Base-by-base conservation (phyloP, 2,888 invertebrate species). In the Exephanes ischioxanthus region DNA sequence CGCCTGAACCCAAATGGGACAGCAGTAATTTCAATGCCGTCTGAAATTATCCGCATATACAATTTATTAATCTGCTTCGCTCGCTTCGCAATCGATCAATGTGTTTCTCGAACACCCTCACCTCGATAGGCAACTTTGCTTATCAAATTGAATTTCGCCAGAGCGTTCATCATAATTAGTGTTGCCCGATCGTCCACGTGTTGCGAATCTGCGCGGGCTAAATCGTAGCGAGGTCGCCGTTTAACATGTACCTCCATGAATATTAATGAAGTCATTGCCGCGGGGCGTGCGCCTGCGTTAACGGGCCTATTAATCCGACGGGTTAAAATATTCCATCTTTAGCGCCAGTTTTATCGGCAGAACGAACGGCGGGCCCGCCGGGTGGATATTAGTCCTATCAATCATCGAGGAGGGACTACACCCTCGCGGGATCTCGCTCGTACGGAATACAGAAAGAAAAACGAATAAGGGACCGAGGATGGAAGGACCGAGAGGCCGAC, bases 251-350 rank as follows among this genome's bases (percentile, higher is more conserved):
- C 41, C 63, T 70, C 83, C 83, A 93, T 94, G 93, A 94, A 93
- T 94, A 93, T 93, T 93, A 93, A 94, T 93, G 92, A 90, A 93
- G 93, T 93, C 92, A 93, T 93, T 91, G 91, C 91, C 88, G 89
- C 51, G 11, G 58, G 22, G 80, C 76, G 67, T 16, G 75, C 67
- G 68, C 45, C 53, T 55, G 80, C 91, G 91, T 93, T 93, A 92
- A 93, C 91, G 91, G 91, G 90, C 91, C 93, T 93, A 93, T 93
- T 93, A 93, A 93, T 93, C 91, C 92, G 83, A n/a, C 79, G 87
- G 89, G 90, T 89, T 91, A 90, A 93, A 92, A 91, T 93, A 92
- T 92, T 92, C 92, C 89, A 88, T 92, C 91, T 91, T 91, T 89
- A 89, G 88, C 90, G 89, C 89, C 91, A 84, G 90, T 92, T 93